Conservation (phyloP, 1,140 invertebrate species). For the Bombus pyrosoma region DNA sequence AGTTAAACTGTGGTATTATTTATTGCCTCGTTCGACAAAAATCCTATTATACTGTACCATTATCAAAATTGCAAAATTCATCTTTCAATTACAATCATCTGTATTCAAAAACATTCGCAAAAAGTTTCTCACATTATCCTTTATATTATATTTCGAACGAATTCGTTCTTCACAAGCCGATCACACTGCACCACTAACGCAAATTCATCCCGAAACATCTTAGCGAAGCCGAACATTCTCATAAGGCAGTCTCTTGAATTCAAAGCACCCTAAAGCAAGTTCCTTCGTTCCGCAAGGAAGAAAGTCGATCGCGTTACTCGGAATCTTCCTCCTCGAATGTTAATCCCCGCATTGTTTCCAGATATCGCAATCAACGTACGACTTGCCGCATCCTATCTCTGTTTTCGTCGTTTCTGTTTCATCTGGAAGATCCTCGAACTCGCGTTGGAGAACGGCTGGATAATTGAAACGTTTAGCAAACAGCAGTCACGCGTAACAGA, state of each 20-base stretch:
- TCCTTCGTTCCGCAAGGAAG: background rate
- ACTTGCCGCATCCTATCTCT: background rate
- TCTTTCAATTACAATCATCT: background rate
- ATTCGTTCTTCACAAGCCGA: background rate
- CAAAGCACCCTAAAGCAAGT: background rate
- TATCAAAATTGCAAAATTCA: too few relatives aligned
- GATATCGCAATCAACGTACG: conserved; percentile 20
- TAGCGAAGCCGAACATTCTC: background rate
- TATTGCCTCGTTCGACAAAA: too few relatives aligned
- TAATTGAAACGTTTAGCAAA: conserved; percentile 29
- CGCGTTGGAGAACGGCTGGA: background rate
- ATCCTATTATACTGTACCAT: too few relatives aligned
- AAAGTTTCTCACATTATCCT: background rate
- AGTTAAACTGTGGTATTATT: too few relatives aligned
- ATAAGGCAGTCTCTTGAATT: background rate
- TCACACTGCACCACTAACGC: background rate
- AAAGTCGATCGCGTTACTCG: conserved; percentile 20
- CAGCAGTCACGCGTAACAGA: background rate
- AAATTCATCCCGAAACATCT: background rate
- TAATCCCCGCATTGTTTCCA: conserved; percentile 22
- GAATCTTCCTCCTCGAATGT: background rate
- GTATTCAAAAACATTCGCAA: too few relatives aligned
- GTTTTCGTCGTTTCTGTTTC: background rate
- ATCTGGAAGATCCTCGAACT: background rate
- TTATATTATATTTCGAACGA: background rate